Evolutionary conservation across 2,113 vertebrate genomes (phyloP).

Genomic region (Rhinopithecus roxellana): DNA sequence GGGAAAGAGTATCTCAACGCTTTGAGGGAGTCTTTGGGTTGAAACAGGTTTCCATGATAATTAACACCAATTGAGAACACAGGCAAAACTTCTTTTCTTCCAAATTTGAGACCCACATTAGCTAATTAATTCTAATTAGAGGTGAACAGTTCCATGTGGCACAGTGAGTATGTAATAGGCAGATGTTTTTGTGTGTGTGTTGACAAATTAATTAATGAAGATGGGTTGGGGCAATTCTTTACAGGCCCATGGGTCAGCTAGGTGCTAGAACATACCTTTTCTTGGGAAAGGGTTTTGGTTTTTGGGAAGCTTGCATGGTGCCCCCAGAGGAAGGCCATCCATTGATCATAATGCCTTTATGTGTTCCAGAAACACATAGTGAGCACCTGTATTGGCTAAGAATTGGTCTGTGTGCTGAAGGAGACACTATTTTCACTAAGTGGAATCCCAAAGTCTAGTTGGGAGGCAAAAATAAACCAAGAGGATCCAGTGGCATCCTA

Average conservation of each 20-base stretch:
- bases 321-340: neutral
- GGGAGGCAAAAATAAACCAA: neutral
- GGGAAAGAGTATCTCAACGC: constrained; percentile 6
- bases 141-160: constrained; percentile 59
- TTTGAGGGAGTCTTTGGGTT: constrained; percentile 29
- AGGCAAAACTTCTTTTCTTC: constrained; percentile 59
- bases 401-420: neutral
- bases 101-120: constrained; percentile 65
- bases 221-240: constrained; percentile 24
- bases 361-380: neutral
- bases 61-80: constrained; percentile 66
- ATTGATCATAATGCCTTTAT: neutral
- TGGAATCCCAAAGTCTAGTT: neutral
- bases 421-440: neutral
- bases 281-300: neutral
- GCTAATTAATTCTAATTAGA: constrained; percentile 76
- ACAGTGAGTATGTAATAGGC: constrained; percentile 44
- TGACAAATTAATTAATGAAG: constrained; percentile 65
- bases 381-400: neutral
- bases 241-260: neutral
- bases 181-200: constrained; percentile 45
- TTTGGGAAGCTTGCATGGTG: neutral
- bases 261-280: neutral
- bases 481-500: neutral
- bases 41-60: constrained; percentile 70